Base-by-base conservation (phyloP, 2,888 invertebrate genomes). In the Xiphydria camelus region DNA sequence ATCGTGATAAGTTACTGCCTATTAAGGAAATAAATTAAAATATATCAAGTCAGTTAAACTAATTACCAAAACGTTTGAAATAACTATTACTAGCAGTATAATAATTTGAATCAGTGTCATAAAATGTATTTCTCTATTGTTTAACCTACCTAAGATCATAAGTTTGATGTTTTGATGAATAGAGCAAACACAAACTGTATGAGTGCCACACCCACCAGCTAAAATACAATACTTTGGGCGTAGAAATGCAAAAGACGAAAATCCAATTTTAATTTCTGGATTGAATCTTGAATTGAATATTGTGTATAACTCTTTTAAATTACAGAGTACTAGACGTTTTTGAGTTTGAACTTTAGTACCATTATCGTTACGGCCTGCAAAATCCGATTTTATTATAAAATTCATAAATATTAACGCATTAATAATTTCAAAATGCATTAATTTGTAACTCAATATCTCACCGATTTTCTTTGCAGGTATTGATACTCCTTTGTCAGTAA, bases 251-350 rank as follows among this genome's bases (percentile, higher is more conserved):
- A 41, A 41, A 10, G 22, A 12, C 23, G 20, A 12, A 23, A 41
- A 41, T 21, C 41, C 41, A 9, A 41, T 41, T 23, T 34, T 34
- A n/a, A n/a, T n/a, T n/a, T n/a, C n/a, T n/a, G n/a, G n/a, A n/a
- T n/a, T n/a, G n/a, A n/a, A 12, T 21, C 12, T n/a, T 10, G 22
- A 21, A 7, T 12, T 9, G n/a, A 36, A 36, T 14, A 9, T 21
- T 36, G 21, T 21, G 12, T 21, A 10, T 17, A 36, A 36, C 22
- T 36, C 36, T 36, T 21, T 36, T 12, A 36, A 36, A 12, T 36
- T 36, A n/a, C 21, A 36, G 15, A 36, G 36, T 14, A 36, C 22
- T 21, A 36, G 36, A 10, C 36, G 36, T 21, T 36, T 36, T 36
- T 36, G 36, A 34, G 9, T 9, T 10, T 34, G 34, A 34, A 17